Evolutionary conservation across 2,888 invertebrate genomes (phyloP), one percentile per base, ranked within the genome.

Genomic region (Phlogophora meticulosa): DNA sequence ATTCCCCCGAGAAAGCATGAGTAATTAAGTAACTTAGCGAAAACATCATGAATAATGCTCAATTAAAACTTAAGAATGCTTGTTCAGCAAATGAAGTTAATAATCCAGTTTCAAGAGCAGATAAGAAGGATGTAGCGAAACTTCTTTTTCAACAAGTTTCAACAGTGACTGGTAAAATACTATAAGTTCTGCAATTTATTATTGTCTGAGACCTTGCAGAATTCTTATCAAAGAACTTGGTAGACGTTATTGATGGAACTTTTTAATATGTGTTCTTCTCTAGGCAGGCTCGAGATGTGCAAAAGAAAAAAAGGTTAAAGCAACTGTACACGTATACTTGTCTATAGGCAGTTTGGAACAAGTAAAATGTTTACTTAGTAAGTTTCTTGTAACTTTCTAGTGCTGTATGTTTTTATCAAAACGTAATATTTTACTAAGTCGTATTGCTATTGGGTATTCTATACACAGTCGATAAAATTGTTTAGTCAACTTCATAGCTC

Each of bases 41-140:
- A 78, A 84, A 86, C 83, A 84, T 84, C 81, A 82, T 86, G 85
- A 88, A 87, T 88, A 85, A 83, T 86, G 81, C 80, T 82, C 82
- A 82, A 86, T 87, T 83, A 85, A 76, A 80, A 87, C 71, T 85
- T 82, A 77, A 77, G 75, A 76, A 81, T 78, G 81, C 80, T 78
- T 83, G 80, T 80, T 85, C 73, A 72, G 69, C 69, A 73, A 83
- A 82, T 79, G 72, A 85, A 87, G 80, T 81, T 85, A 79, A 85
- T 84, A 80, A 81, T 84, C 80, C 80, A 78, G 77, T 81, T 82
- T 72, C 57, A 65, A 71, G 76, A 72, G 67, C 51, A 79, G 77
- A 80, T 82, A 78, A 80, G 67, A 63, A 56, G 76, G 52, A 80
- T 82, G 63, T 69, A 65, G 36, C 53, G 28, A 74, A 77, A 69